Base-by-base conservation (phyloP, 2,797 vertebrate species). In the Neostethus bicornis region DNA sequence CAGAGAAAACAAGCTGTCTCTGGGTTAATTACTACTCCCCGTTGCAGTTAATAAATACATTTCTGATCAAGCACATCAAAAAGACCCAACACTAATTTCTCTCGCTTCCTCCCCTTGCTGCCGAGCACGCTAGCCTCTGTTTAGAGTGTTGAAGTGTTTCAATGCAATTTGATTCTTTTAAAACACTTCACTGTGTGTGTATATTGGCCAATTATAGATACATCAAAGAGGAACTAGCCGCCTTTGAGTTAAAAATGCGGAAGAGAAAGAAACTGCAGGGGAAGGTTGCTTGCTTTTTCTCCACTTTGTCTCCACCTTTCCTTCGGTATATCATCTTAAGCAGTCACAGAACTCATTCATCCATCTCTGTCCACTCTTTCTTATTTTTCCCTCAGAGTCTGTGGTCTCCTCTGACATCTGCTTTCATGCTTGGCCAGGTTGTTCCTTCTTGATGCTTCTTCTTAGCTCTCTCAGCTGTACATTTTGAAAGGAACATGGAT, bases 51-150 rank as follows among this genome's bases (percentile, higher is more conserved):
- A 92, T 92, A 92, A 92, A 92, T 90, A 91, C 81, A 83, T 92
- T 92, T 92, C 85, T 91, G 91, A 92, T 92, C 89, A 90, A 89
- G 89, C 86, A 88, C 89, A 90, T 93, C 86, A 92, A 91, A 90
- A 85, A 75, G 77, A 55, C 54, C 70, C 75, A 39, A 68, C 85
- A 87, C 91, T 92, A 87, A 90, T 92, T 91, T 86, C 70, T 85
- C 69, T 82, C 45, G 66, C 80, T 69, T 61, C 43, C 78, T 79
- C 70, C 49, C 79, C 71, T 65, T 70, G 75, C 86, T 85, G 75
- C 50, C 35, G 73, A 81, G 84, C 82, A 86, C 86, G 84, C 87
- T 85, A 77, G 74, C 75, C 73, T 74, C 75, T 83, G 81, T 87
- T 87, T 84, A 72, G 85, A 74, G 82, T 66, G 55, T 82, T 82